phyloP scores from a whole-genome alignment of 2,888 invertebrate species.

The Crepidodera aurea region DNA sequence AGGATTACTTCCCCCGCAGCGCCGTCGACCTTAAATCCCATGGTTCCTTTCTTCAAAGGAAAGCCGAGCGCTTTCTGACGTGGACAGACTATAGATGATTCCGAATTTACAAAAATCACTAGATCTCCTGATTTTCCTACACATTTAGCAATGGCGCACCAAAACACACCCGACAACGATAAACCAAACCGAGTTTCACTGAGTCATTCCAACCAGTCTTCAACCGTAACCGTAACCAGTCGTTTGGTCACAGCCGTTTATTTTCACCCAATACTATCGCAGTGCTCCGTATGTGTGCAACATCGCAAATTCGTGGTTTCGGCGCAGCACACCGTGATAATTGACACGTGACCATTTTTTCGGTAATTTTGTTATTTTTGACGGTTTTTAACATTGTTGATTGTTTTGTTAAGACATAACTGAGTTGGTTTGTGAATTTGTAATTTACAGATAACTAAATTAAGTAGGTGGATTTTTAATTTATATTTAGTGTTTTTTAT shows the following conservation, averaged over 20 bases:
- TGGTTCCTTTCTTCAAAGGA: too few species aligned
- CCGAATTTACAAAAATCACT: too few species aligned
- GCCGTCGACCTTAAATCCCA: too few species aligned
- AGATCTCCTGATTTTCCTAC: not conserved
- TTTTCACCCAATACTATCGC: too few species aligned
- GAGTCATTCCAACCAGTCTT: not conserved
- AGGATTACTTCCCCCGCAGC: too few species aligned
- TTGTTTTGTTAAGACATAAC: not conserved
- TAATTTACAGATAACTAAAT: too few species aligned
- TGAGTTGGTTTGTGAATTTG: not conserved
- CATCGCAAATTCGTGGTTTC: not conserved
- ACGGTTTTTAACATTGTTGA: not conserved
- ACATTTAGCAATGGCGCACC: not conserved
- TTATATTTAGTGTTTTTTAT: not conserved
- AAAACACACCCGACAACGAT: conserved; percentile 9
- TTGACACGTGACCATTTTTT: not conserved
- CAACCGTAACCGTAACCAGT: not conserved
- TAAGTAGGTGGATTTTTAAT: not conserved
- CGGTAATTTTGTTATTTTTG: not conserved
- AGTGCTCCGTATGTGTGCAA: not conserved
- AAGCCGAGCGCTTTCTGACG: too few species aligned
- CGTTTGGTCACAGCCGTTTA: not conserved
- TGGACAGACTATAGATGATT: too few species aligned
- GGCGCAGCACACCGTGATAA: conserved; percentile 3
- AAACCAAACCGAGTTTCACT: conserved; percentile 12